Evolutionary conservation across 2,888 invertebrate species (phyloP), one percentile per base, ranked within the genome.

Genomic region (Fissipunctia ypsillon): DNA sequence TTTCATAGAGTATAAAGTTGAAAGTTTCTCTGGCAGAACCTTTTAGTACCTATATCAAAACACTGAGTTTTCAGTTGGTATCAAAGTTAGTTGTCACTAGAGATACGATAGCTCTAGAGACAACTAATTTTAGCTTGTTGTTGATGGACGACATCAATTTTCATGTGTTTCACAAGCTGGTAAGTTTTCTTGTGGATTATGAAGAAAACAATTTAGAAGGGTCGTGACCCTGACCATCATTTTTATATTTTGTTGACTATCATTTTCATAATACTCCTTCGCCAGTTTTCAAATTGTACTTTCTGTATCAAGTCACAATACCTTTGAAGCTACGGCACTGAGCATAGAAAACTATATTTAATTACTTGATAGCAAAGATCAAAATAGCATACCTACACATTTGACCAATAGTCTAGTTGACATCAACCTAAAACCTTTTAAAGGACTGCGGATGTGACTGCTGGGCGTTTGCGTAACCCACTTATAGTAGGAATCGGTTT

Each of bases 91-190:
- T 43, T 73, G 16, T 43, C 66, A n/a, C 67, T 6, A 52, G 50
- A 73, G 76, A 52, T 35, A 35, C 9, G 5, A n/a, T 12, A 31
- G 22, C 61, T 60, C 45, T 25, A 61, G 16, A 75, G 35, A n/a
- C 16, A 7, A 43, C 25, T 35, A 43, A 73, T 73, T 73, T 57
- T 73, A 12, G 1, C 16, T 31, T n/a, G 25, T 10, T 25, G 7
- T 48, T 50, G 48, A 76, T 75, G 25, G 25, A 50, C 22, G 31
- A 50, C 31, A 41, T 50, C 4, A 35, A 25, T 50, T 35, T 38
- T 65, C 31, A 43, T 76, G 43, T n/a, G 22, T 41, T 48, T 72
- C 5, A 50, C 12, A 22, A 31, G 22, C 4, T 41, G 2, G 10
- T 9, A 43, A 6, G 48, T 61, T 48, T 31, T 74, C 45, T 43